Conservation (phyloP, 92 coral and sea anemone species). For the Porites rus region DNA sequence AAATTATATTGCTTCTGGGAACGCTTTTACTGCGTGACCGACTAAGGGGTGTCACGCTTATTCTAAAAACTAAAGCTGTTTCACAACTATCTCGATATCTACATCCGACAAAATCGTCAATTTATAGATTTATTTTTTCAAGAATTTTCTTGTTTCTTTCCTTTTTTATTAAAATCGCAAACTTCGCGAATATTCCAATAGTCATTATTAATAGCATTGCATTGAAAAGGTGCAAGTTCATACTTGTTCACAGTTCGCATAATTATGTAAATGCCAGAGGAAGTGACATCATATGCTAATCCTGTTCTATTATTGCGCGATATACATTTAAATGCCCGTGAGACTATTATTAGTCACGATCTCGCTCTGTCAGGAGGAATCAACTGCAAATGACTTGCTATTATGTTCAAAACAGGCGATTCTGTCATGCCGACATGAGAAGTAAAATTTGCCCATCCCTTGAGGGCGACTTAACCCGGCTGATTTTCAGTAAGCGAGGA, state of each 20-base stretch:
- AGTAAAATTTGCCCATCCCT: conserved; percentile 11
- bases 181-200: neutral
- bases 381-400: conserved; percentile 47
- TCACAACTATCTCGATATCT: too few species aligned
- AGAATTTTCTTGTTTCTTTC: neutral
- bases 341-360: conserved; percentile 10
- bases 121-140: neutral
- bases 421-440: conserved; percentile 28
- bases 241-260: neutral
- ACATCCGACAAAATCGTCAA: too few species aligned
- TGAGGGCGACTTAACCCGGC: neutral
- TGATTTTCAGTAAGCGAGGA: neutral
- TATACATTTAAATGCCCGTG: conserved; percentile 21
- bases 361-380: conserved; percentile 40
- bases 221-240: conserved; percentile 19
- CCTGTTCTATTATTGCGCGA: conserved; percentile 31
- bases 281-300: conserved; percentile 74
- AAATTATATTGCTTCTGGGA: too few species aligned
- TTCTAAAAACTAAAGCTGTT: too few species aligned
- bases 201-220: too few species aligned
- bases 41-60: too few species aligned
- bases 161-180: neutral
- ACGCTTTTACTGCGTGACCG: too few species aligned
- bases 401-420: conserved; percentile 43
- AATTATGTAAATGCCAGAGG: conserved; percentile 25